Evolutionary conservation across 92 coral and sea anemone species (phyloP).

Genomic region (Porites lobata): DNA sequence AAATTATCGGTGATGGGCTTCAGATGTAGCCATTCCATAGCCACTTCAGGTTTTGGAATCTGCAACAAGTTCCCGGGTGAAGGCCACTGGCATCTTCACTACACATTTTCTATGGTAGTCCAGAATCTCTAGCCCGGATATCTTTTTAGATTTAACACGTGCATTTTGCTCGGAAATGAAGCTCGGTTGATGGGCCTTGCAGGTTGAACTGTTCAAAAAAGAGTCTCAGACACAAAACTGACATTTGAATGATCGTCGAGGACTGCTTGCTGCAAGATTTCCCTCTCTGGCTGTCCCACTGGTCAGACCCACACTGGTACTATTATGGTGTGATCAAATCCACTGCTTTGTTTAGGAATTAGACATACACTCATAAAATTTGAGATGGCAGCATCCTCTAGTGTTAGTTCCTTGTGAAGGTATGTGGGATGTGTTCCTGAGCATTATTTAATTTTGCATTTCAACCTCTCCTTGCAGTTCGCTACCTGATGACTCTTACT

Average conservation of each 20-base stretch:
- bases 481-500: too few relatives aligned
- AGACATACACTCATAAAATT: conserved; percentile 40
- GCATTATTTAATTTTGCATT: not conserved
- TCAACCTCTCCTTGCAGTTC: too few relatives aligned
- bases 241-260: conserved; percentile 38
- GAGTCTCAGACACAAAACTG: conserved; percentile 30
- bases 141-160: not conserved
- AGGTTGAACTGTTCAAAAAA: conserved; percentile 29
- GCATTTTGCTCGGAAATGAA: conserved; percentile 2
- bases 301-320: conserved; percentile 42
- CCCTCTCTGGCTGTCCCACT: not conserved
- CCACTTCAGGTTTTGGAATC: too few relatives aligned
- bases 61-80: too few relatives aligned
- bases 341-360: not conserved
- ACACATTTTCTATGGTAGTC: too few relatives aligned
- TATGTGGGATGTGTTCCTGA: conserved; percentile 30
- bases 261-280: conserved; percentile 6
- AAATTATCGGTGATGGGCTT: too few relatives aligned
- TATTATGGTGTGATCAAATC: conserved; percentile 31
- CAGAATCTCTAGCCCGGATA: too few relatives aligned
- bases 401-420: conserved; percentile 20
- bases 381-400: not conserved
- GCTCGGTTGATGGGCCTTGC: conserved; percentile 17
- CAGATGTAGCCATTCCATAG: too few relatives aligned
- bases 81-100: too few relatives aligned